Percentiles rank a stretch among this genome's conserved stretches.
These are phyloP conservation scores for Cydia strobilella DNA, from an alignment of 1,140 invertebrate species.

Conservation along the genomic window DNA sequence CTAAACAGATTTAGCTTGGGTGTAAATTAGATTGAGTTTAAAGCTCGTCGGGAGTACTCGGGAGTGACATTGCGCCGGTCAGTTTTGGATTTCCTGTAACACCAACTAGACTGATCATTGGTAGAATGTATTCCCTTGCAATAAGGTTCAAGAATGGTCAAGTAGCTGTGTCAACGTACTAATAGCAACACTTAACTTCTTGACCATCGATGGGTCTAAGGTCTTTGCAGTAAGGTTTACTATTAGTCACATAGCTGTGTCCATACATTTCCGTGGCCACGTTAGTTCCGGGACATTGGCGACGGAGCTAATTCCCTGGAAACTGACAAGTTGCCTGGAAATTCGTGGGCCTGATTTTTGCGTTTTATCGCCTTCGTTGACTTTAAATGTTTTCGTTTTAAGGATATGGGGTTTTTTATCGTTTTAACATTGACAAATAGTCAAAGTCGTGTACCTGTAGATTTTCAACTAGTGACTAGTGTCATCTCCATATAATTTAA, in stretches of 20 bases:
- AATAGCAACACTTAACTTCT: too few species aligned
- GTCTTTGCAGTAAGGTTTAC: too few species aligned
- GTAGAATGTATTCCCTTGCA: too few species aligned
- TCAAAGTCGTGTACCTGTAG: too few species aligned
- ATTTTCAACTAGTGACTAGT: too few species aligned
- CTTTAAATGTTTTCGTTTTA: background rate
- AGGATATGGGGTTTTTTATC: background rate
- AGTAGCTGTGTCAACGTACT: too few species aligned
- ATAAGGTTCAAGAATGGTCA: too few species aligned
- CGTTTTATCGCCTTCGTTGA: background rate
- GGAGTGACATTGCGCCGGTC: conserved; percentile 33
- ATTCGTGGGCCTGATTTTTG: conserved; percentile 41
- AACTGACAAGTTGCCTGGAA: conserved; percentile 43
- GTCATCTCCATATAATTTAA: too few species aligned
- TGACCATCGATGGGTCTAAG: too few species aligned
- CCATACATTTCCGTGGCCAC: conserved; percentile 44
- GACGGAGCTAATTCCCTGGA: conserved; percentile 47
- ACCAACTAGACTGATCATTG: too few species aligned
- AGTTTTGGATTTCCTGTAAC: conserved; percentile 45
- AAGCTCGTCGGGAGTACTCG: background rate
- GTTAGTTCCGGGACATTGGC: conserved; percentile 52
- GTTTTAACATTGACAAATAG: background rate
- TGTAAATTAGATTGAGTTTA: background rate
- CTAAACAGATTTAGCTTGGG: background rate
- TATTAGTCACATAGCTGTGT: too few species aligned